Evolutionary conservation across 2,888 invertebrate genomes (phyloP), one percentile per base, ranked within the genome.

Genomic region (Ariolimax columbianus): DNA sequence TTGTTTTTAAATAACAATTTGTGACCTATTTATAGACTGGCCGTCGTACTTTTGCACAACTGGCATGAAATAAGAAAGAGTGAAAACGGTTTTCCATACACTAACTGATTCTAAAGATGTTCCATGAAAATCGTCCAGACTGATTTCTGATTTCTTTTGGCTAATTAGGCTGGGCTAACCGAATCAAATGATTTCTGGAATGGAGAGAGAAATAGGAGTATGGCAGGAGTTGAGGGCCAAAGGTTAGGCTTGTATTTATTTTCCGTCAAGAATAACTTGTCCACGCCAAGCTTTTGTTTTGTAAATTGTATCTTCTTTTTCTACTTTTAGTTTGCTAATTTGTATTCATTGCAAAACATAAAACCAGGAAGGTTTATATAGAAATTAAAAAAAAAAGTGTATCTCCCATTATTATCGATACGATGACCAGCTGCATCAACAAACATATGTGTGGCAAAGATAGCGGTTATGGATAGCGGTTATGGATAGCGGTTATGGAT

Each of bases 111-210:
- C 23, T 43, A 33, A 66, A 66, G 47, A 68, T 68, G 33, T 80
- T 43, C 66, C 38, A 63, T 38, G 47, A 70, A 80, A 59, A 63
- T 73, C 75, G 38, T 36, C 59, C 63, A 59, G 73, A 55, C 75
- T 82, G 82, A 82, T 75, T 82, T 75, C 73, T 82, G 82, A 82
- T 82, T 82, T 82, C 82, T 75, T 82, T 73, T 59, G 82, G 68
- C 70, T 82, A 82, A 82, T 82, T 83, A 83, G 51, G 63, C 80
- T 33, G 23, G 80, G 47, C 80, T 80, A 80, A 80, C 66, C 33
- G 68, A 80, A 68, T 80, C 80, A 47, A 43, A 23, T 14, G 23
- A 33, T 40, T 26, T 19, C 9, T 47, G 80, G 43, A 17, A 14
- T 19, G 47, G 30, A 14, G 36, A 23, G 17, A 47, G 68, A 47